A percentile compares a stretch with the other conserved stretches of the same genome.
Conservation (phyloP, 2,797 vertebrate species). For the Yasuhikotakia modesta region DNA sequence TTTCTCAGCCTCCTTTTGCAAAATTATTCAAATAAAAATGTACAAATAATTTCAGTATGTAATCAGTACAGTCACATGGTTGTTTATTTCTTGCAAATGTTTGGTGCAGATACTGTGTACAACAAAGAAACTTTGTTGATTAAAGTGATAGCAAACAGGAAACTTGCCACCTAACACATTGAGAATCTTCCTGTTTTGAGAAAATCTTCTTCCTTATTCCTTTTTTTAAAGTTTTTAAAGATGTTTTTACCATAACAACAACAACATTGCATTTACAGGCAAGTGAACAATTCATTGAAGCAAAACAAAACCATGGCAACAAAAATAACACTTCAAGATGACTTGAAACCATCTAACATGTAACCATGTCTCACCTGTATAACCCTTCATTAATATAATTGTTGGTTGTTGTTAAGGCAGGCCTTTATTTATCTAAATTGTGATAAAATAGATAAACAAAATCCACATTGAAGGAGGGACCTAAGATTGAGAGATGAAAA, state of each 20-base stretch:
- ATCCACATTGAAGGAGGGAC: no score
- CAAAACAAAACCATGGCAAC: constrained; percentile 5
- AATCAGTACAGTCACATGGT: background rate
- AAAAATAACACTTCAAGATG: constrained; percentile 8
- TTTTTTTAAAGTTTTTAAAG: background rate
- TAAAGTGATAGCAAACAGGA: constrained; percentile 20
- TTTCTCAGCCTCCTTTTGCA: constrained; percentile 39
- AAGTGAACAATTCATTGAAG: background rate
- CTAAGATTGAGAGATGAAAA: no score
- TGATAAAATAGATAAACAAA: no score
- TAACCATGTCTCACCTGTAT: background rate
- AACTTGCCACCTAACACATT: background rate
- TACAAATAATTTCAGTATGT: no score
- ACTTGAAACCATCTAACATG: background rate
- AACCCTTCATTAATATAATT: background rate
- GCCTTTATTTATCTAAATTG: no score
- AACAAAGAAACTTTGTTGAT: background rate
- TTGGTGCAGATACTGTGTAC: background rate
- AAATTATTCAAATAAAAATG: constrained; percentile 42
- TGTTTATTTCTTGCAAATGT: background rate
- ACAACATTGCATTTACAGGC: background rate
- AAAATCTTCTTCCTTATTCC: background rate
- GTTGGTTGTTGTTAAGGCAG: no score
- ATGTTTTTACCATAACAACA: background rate
- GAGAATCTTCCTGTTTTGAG: constrained; percentile 7